Conservation (phyloP, 2,888 invertebrate genomes). For the Candidula unifasciata region DNA sequence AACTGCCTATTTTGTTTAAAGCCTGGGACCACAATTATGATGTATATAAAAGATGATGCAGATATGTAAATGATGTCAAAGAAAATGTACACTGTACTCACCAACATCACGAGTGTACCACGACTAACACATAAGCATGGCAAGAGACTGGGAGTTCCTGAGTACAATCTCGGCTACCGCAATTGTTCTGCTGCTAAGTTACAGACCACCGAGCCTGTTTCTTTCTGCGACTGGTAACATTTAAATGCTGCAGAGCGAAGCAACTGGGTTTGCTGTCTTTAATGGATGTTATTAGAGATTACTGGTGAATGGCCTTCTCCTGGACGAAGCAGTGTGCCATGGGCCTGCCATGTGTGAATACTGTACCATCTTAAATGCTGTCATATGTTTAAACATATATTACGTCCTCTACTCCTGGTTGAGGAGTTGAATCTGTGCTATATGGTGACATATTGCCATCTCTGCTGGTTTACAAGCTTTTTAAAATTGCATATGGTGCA, state of each 20-base stretch:
- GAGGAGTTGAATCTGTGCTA: too few species aligned
- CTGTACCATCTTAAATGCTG: too few species aligned
- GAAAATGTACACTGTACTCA: constrained; percentile 41
- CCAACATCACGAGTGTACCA: constrained; percentile 24
- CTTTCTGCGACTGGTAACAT: not conserved
- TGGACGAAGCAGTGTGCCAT: too few species aligned
- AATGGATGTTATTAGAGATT: too few species aligned
- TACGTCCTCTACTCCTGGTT: too few species aligned
- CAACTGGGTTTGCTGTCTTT: not conserved
- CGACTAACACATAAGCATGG: constrained; percentile 22
- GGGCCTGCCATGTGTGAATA: too few species aligned
- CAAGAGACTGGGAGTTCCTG: constrained; percentile 5
- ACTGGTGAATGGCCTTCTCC: too few species aligned
- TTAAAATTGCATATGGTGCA: too few species aligned
- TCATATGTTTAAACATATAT: too few species aligned
- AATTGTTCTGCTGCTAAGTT: constrained; percentile 12
- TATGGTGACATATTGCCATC: too few species aligned
- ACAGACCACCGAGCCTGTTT: not conserved
- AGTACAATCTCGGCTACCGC: constrained; percentile 25
- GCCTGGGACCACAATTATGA: not conserved
- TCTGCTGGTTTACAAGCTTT: too few species aligned
- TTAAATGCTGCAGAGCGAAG: not conserved
- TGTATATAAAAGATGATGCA: not conserved
- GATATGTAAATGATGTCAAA: constrained; percentile 15
- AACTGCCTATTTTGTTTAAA: not conserved